Percentiles rank a stretch among this genome's conserved stretches.
Evolutionary conservation across 2,888 invertebrate genomes (phyloP).

Genomic region (Abrostola tripartita): DNA sequence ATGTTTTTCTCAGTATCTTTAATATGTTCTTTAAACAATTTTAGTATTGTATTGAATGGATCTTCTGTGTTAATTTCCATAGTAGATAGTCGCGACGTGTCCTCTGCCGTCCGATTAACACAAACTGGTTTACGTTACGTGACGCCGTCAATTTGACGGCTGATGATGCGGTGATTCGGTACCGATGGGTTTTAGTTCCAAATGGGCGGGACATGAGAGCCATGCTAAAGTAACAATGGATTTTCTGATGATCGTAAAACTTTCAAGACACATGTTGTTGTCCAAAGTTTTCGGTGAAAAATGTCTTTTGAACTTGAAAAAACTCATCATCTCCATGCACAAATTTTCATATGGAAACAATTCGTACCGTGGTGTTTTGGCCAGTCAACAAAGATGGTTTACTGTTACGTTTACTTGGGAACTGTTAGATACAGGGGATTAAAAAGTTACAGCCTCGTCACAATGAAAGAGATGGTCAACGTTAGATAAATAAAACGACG

Average conservation of each 20-base stretch:
- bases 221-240: slow-evolving; percentile 36
- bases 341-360: too few species aligned
- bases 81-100: slow-evolving; percentile 33
- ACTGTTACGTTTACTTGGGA: too few species aligned
- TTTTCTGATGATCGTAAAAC: slow-evolving; percentile 39
- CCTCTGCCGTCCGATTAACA: slow-evolving; percentile 52
- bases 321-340: background rate
- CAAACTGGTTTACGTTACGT: slow-evolving; percentile 60
- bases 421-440: too few species aligned
- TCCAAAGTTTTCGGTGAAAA: slow-evolving; percentile 1
- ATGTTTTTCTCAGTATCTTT: too few species aligned
- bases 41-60: background rate
- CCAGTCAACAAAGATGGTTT: too few species aligned
- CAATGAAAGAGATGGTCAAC: too few species aligned
- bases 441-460: too few species aligned
- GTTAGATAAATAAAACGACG: too few species aligned
- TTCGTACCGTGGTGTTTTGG: too few species aligned
- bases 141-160: slow-evolving; percentile 54
- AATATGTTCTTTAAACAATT: too few species aligned
- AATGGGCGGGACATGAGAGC: slow-evolving; percentile 31
- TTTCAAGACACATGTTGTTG: slow-evolving; percentile 23
- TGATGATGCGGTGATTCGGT: slow-evolving; percentile 53
- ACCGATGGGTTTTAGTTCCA: slow-evolving; percentile 53
- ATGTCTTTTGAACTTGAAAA: background rate
- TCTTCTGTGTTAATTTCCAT: background rate